Conservation (phyloP, 2,888 invertebrate genomes). For the Laothoe populi region DNA sequence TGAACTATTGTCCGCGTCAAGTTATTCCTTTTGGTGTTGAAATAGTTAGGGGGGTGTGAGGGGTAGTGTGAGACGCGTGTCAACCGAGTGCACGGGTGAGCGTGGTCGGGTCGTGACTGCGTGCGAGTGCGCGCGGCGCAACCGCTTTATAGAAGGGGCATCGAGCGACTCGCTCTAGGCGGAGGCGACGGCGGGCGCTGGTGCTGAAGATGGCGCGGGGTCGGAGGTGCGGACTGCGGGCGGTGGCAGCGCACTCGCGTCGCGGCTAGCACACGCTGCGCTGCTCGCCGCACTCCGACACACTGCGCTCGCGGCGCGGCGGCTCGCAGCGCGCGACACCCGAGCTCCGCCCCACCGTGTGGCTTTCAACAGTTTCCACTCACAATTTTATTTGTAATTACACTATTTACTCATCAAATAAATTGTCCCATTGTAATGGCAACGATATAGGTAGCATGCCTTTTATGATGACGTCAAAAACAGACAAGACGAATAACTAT, state of each 20-base stretch:
- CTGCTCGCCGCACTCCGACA: conserved; percentile 42
- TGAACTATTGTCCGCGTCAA: conserved; percentile 45
- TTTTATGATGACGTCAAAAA: conserved; percentile 17
- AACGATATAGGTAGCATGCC: conserved; percentile 16
- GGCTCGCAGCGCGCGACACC: conserved; percentile 51
- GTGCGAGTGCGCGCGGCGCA: conserved; percentile 69
- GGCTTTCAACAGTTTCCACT: conserved; percentile 72
- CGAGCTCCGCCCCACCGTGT: conserved; percentile 46
- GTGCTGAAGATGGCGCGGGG: conserved; percentile 43
- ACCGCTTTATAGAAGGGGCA: conserved; percentile 71
- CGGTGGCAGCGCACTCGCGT: neutral
- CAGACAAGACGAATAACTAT: neutral
- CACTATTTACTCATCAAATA: conserved; percentile 58
- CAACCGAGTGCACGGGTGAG: conserved; percentile 67
- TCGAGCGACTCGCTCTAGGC: conserved; percentile 47
- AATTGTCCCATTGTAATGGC: conserved; percentile 36
- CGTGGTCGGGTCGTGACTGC: conserved; percentile 75
- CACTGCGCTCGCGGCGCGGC: conserved; percentile 60
- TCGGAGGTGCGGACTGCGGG: conserved; percentile 28
- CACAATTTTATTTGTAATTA: conserved; percentile 60
- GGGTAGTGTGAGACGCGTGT: conserved; percentile 59
- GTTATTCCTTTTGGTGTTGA: conserved; percentile 38
- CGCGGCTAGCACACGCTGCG: conserved; percentile 37
- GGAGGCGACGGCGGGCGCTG: conserved; percentile 53
- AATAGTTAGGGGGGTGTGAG: conserved; percentile 42